Base-by-base conservation (phyloP, 2,113 vertebrate genomes). In the Formicarius rufipectus region DNA sequence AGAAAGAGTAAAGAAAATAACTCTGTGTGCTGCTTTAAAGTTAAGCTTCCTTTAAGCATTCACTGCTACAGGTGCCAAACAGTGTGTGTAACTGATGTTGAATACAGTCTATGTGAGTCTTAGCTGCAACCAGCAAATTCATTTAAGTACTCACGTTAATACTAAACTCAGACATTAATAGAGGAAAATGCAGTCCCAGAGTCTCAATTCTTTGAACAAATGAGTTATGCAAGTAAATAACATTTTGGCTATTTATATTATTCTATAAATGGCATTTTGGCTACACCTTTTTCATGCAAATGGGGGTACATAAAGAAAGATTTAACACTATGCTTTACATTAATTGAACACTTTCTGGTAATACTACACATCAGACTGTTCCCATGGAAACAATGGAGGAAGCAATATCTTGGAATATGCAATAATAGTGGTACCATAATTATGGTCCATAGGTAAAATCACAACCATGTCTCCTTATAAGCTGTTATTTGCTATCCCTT, bases 141-240 rank as follows among this genome's bases (percentile, higher is more conserved):
- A 47, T 91, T 95, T 95, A 82, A 88, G 20, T 67, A 84, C 76
- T 40, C 50, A 83, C 52, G 39, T 93, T 87, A 94, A 90, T 88
- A 95, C 86, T 85, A 90, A 96, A 92, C 40, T 88, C 49, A 49
- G 35, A 37, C 63, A 71, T 96, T 96, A 84, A 79, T 25, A 81
- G 59, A 94, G 37, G 59, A 92, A 87, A 95, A 97, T 81, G 79
- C 7, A 87, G 53, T 96, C 89, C 77, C 44, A 74, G 87, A 95
- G 84, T 91, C 77, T 91, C 45, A 35, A 96, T 95, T 89, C 63
- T 96, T 94, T 76, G 87, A 97, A 97, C 35, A 40, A 97, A 96
- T 0, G 10, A 82, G n/a, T 78, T 95, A 82, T 78, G 35, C 72
- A 78, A 87, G 67, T 81, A 81, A 92, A 87, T 24, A 91, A 20